Evolutionary conservation across 2,888 invertebrate species (phyloP).

Genomic region (Litoditis marina): DNA sequence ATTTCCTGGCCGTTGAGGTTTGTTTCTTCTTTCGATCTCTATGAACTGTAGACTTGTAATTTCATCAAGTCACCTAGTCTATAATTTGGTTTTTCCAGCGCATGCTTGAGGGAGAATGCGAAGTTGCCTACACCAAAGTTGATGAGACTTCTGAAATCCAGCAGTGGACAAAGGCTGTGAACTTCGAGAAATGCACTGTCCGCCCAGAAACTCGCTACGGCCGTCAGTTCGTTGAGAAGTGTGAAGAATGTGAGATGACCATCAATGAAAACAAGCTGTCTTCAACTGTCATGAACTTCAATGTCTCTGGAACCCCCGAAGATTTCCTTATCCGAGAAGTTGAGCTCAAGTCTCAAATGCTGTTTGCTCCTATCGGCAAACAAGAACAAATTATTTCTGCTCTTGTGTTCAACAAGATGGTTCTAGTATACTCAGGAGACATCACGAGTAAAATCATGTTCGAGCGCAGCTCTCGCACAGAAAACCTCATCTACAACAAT

Average conservation of each 20-base stretch:
- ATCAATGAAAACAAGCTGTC: conserved; percentile 38
- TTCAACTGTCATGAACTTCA: conserved; percentile 42
- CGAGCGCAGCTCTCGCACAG: conserved; percentile 22
- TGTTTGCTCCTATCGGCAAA: conserved; percentile 31
- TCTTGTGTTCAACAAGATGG: conserved; percentile 37
- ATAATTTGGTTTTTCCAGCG: conserved; percentile 21
- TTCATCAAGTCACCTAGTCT: neutral
- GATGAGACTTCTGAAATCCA: conserved; percentile 25
- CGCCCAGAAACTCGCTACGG: conserved; percentile 45
- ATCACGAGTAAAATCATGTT: conserved; percentile 22
- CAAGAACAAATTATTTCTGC: conserved; percentile 30
- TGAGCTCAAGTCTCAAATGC: conserved; percentile 48
- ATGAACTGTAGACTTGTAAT: neutral
- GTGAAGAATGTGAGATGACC: conserved; percentile 18
- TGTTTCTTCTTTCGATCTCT: neutral
- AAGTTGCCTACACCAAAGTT: conserved; percentile 38
- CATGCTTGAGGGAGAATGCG: conserved; percentile 56
- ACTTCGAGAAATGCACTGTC: conserved; percentile 63
- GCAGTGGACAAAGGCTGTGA: conserved; percentile 61
- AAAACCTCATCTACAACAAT: conserved; percentile 39
- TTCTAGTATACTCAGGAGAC: conserved; percentile 32
- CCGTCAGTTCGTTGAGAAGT: conserved; percentile 19
- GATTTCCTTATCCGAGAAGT: conserved; percentile 42
- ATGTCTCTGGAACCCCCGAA: conserved; percentile 41
- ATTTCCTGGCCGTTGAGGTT: conserved; percentile 29